phyloP scores from a whole-genome alignment of 2,888 invertebrate species.

The Ectropis crepuscularia region DNA sequence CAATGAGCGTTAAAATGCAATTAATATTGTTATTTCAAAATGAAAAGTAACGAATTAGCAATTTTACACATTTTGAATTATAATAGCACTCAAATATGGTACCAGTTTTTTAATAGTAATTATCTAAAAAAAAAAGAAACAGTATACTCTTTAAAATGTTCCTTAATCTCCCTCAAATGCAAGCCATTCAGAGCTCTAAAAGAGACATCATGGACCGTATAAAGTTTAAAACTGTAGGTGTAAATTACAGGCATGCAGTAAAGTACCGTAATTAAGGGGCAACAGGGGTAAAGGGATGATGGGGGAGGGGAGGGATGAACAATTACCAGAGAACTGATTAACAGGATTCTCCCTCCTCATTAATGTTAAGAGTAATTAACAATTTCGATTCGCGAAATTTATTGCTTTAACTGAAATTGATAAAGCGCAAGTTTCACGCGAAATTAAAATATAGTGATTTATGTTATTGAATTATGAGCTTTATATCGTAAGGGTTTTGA shows the following conservation, averaged over 20 bases:
- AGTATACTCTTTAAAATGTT: background rate
- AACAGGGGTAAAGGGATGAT: conserved; percentile 26
- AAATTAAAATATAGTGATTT: conserved; percentile 32
- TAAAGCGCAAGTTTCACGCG: conserved; percentile 32
- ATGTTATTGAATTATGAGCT: conserved; percentile 11
- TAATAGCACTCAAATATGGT: too few relatives aligned
- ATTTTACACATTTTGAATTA: too few relatives aligned
- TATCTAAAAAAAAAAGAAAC: too few relatives aligned
- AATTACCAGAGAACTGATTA: conserved; percentile 54
- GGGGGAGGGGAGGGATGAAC: conserved; percentile 43
- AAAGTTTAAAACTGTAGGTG: conserved; percentile 28
- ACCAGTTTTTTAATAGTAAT: background rate
- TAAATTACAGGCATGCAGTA: conserved; percentile 45
- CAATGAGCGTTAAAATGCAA: too few relatives aligned
- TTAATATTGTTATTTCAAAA: too few relatives aligned
- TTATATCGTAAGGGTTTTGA: conserved; percentile 11
- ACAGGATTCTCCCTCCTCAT: conserved; percentile 51
- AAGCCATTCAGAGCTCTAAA: conserved; percentile 7
- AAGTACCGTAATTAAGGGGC: conserved; percentile 48
- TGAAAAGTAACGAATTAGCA: too few relatives aligned
- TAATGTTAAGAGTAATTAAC: conserved; percentile 53
- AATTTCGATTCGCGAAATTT: conserved; percentile 50
- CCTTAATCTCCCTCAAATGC: background rate
- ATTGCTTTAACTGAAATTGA: conserved; percentile 36
- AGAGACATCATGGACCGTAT: conserved; percentile 22